Evolutionary conservation across 2,888 invertebrate genomes (phyloP), one percentile per base, ranked within the genome.

Genomic region (Clanis bilineata): DNA sequence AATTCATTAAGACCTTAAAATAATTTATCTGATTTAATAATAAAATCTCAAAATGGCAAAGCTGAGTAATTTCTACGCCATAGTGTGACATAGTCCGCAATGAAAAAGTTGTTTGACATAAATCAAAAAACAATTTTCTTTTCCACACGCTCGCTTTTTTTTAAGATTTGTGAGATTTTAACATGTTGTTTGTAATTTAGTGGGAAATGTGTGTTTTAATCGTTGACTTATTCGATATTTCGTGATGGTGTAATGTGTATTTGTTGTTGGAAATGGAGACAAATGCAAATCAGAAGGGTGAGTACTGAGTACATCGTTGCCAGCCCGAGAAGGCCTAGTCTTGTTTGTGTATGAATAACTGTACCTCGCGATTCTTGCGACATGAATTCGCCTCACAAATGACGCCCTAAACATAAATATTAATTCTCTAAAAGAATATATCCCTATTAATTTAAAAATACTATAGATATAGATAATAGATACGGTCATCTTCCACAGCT

Each of bases 331-430:
- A 76, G 71, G 73, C 71, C 64, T 73, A 68, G 69, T 82, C 79
- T 83, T 90, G 89, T 90, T 91, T 89, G 85, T 87, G 82, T 85
- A 86, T 85, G 86, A 81, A 77, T 90, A 90, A 90, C 88, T 88
- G 89, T 90, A 87, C 74, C 74, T 77, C 79, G 75, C 72, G 77
- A 77, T 80, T 75, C 75, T 82, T 81, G 80, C 79, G 80, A 85
- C 83, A 83, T 78, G 66, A 74, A 79, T 84, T 83, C 72, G 73
- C 77, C 73, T 82, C 80, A 82, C 83, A 77, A 83, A 79, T 74
- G 66, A 73, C 62, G 65, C 66, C 58, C 60, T 62, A 56, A 56
- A 54, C 15, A 10, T 38, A 47, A 57, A 62, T 60, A 51, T 57
- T 21, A 10, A 0, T 23, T 57, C n/a, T 25, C 22, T 57, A 45